These are phyloP conservation scores for Smutsia gigantea DNA, from an alignment of 2,797 vertebrate genomes.

Conservation along the genomic window DNA sequence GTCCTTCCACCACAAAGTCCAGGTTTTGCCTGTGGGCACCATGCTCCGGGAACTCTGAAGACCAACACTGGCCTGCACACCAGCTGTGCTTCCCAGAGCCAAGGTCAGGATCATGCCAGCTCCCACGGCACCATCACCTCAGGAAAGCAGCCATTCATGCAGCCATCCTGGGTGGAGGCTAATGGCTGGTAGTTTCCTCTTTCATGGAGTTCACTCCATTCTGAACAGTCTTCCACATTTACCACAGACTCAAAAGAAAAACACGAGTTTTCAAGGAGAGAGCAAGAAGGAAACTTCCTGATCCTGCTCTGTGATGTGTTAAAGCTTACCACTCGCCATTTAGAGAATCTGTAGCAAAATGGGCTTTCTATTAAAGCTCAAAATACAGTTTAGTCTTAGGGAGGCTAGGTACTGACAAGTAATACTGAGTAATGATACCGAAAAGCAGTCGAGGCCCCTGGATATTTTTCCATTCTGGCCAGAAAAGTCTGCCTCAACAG, in stretches of 20 bases:
- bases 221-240: background rate
- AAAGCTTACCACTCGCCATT: background rate
- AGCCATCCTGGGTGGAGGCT: fast-evolving
- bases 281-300: background rate
- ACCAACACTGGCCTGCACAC: background rate
- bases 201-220: fast-evolving
- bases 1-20: background rate
- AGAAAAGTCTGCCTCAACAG: background rate
- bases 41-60: background rate
- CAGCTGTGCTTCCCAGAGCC: background rate
- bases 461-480: background rate
- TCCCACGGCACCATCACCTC: fast-evolving
- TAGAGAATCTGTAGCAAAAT: background rate
- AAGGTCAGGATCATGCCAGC: background rate
- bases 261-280: background rate
- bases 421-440: background rate
- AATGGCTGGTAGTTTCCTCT: background rate
- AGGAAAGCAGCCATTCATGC: background rate
- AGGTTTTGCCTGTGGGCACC: background rate
- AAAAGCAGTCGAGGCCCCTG: background rate
- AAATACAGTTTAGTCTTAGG: background rate
- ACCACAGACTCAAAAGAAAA: background rate
- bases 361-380: background rate
- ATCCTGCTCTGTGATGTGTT: background rate
- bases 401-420: background rate